phyloP scores from a whole-genome alignment of 2,113 vertebrate species.

The Oreotrochilus melanogaster region DNA sequence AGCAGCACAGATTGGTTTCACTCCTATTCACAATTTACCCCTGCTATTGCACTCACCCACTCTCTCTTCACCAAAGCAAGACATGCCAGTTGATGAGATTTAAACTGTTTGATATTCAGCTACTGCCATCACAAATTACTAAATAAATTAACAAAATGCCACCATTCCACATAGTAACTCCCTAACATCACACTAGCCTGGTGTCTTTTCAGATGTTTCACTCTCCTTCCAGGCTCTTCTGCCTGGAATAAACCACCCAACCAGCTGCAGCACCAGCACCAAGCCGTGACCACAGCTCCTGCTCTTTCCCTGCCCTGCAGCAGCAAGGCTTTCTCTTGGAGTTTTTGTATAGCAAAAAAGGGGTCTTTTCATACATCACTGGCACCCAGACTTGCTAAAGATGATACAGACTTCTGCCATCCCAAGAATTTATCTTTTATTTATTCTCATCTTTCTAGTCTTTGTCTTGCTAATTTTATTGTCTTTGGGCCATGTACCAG shows the following conservation, averaged over 20 bases:
- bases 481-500: too few species aligned
- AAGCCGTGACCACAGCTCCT: background rate
- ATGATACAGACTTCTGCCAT: too few species aligned
- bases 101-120: conserved; percentile 34
- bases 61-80: conserved; percentile 26
- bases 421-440: too few species aligned
- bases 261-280: fast-evolving
- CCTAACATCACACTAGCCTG: background rate
- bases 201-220: background rate
- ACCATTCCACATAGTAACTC: background rate
- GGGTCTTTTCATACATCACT: too few species aligned
- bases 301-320: background rate
- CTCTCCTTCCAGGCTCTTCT: background rate
- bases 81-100: conserved; percentile 54
- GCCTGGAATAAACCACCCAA: background rate
- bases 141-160: conserved; percentile 22
- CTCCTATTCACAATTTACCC: conserved; percentile 53
- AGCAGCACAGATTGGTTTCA: conserved; percentile 31
- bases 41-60: conserved; percentile 47
- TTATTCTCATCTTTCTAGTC: too few species aligned
- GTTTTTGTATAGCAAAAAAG: too few species aligned
- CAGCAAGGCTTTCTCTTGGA: too few species aligned
- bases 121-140: conserved; percentile 28
- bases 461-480: too few species aligned
- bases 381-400: too few species aligned